Base-by-base conservation (phyloP, 2,888 invertebrate genomes). In the Cosmopolites sordidus region DNA sequence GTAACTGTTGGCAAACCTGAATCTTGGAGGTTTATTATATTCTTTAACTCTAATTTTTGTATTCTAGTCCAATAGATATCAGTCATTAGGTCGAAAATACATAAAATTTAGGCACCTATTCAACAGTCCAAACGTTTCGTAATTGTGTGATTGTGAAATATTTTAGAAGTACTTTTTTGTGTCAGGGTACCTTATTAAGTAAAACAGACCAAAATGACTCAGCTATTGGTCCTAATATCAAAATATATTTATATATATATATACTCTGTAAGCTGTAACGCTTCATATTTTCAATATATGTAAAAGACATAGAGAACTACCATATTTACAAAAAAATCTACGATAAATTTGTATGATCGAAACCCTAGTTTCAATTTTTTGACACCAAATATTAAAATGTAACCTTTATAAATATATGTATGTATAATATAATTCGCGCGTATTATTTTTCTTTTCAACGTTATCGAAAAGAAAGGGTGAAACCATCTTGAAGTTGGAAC, bases 151-250 rank as follows among this genome's bases (percentile, higher is more conserved):
- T 60, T 60, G 60, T 56, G 48, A 51, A 54, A 51, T 42, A 48
- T 51, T 58, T 54, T 46, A 55, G 52, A 55, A 49, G 49, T 55
- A 51, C 49, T 54, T 49, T 49, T 56, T 45, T 49, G 8, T 39
- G 12, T 16, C 12, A 45, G 46, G 57, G 51, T 54, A 54, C 57
- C 57, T 51, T 45, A 51, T 56, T 43, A 44, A 45, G 48, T 51
- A 49, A 58, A 50, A 40, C 48, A 56, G 61, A 62, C 65, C 64
- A 48, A 61, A 62, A 64, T 65, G 63, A 65, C 64, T 47, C 55
- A 51, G 44, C 63, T 62, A 64, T 65, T 65, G 64, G 61, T 56
- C 59, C 60, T 55, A 57, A 58, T 60, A 61, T 55, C 54, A 61
- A 59, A 61, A 62, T 61, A 60, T 64, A 43, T 33, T 48, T 27